A percentile compares a stretch with the other conserved stretches of the same genome.
phyloP scores from a whole-genome alignment of 2,888 invertebrate genomes.

The Limnephilus marmoratus region DNA sequence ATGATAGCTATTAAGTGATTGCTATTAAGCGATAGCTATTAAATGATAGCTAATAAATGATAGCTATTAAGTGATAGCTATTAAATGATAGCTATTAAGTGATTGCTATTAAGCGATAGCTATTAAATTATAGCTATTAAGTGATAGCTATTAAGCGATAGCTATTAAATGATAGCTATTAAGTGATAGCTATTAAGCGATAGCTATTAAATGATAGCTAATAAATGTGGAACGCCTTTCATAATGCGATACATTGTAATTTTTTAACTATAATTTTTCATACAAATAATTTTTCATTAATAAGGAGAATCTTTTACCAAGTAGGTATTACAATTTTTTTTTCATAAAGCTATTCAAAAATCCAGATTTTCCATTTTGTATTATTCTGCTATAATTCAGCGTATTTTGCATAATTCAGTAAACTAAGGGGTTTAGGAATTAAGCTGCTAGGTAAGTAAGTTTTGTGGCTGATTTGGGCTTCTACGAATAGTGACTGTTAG shows the following conservation, averaged over 20 bases:
- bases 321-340: neutral
- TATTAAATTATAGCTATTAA: too few relatives aligned
- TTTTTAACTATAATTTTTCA: neutral
- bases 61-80: too few relatives aligned
- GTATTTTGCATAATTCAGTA: neutral
- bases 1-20: too few relatives aligned
- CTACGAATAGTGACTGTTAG: constrained; percentile 4
- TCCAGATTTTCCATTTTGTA: neutral
- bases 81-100: too few relatives aligned
- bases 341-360: neutral
- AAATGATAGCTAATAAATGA: too few relatives aligned
- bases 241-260: neutral
- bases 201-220: too few relatives aligned
- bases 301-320: neutral
- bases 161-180: too few relatives aligned
- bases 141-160: too few relatives aligned
- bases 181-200: too few relatives aligned
- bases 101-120: too few relatives aligned
- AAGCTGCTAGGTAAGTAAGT: neutral
- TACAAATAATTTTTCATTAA: neutral
- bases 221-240: neutral
- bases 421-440: neutral
- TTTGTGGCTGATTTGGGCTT: neutral
- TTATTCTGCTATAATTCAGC: neutral
- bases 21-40: too few relatives aligned